Evolutionary conservation across 2,888 invertebrate genomes (phyloP), one percentile per base, ranked within the genome.

Genomic region (Copidosoma aretas): DNA sequence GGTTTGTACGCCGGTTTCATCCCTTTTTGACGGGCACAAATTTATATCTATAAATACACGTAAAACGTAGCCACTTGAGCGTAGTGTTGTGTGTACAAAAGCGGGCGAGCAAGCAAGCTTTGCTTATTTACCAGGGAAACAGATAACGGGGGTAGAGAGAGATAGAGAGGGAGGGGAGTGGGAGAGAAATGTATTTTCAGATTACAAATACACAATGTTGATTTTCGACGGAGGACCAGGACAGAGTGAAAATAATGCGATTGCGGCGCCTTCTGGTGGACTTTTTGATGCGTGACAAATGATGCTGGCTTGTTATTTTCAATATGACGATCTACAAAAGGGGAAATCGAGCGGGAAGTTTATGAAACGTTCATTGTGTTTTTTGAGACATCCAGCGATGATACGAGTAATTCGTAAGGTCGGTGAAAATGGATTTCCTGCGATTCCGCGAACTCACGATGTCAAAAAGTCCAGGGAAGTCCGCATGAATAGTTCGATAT

Each of bases 401-500:
- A 54, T 24, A 54, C 4, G 12, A 22, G 19, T 14, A 22, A n/a
- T n/a, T n/a, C n/a, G n/a, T 32, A 8, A 32, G 32, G 32, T 32
- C n/a, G n/a, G n/a, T n/a, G 19, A 39, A 21, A 59, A 59, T 22
- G 14, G 39, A 24, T 25, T 22, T 60, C 17, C 17, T 19, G 19
- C 22, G 12, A 51, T 41, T 21, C 19, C 32, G 32, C 17, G n/a
- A 12, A n/a, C 4, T 14, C 17, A 25, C 54, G 21, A 19, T 51
- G 68, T 46, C 24, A 53, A 39, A 59, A 60, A 53, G 12, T 66
- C 52, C 57, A 66, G 63, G 52, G 57, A 10, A 22, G 24, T 51
- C 1, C 56, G 60, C 68, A 53, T 66, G 57, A 60, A 60, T 66
- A 32, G 71, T 68, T 71, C 68, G 68, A 71, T 68, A 71, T 24